A percentile compares a stretch with the other conserved stretches of the same genome.
These are phyloP conservation scores for Sphaeridia pumilis DNA, from an alignment of 2,888 invertebrate genomes.

Conservation along the genomic window DNA sequence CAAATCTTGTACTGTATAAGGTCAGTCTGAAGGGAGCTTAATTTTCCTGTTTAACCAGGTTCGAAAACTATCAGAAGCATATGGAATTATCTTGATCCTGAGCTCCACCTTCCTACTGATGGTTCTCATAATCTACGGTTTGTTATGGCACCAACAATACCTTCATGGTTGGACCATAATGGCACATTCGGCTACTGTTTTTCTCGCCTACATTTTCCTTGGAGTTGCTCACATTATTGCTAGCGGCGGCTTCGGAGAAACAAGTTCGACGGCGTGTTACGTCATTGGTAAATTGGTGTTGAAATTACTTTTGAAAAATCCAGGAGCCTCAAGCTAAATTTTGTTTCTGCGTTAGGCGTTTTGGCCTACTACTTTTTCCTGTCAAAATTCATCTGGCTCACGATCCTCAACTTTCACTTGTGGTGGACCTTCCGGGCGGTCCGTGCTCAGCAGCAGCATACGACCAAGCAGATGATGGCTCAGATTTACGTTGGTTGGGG, in stretches of 20 bases:
- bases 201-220: constrained; percentile 11
- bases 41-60: too few relatives aligned
- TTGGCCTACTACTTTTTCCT: constrained; percentile 25
- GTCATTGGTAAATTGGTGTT: constrained; percentile 3
- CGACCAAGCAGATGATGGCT: background rate
- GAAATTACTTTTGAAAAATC: too few relatives aligned
- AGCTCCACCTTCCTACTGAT: constrained; percentile 7
- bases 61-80: background rate
- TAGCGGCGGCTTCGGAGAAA: background rate
- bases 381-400: constrained; percentile 25
- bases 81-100: constrained; percentile 10
- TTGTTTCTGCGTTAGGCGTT: constrained; percentile 15
- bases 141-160: constrained; percentile 7
- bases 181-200: constrained; percentile 9
- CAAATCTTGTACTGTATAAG: background rate
- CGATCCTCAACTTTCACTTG: constrained; percentile 27
- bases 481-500: constrained; percentile 11
- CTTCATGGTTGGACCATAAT: constrained; percentile 14
- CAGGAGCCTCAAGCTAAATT: background rate
- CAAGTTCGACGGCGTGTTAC: constrained; percentile 3
- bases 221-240: constrained; percentile 10
- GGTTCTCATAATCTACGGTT: constrained; percentile 6
- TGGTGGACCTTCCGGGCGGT: constrained; percentile 29
- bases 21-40: too few relatives aligned
- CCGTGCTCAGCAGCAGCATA: background rate